A percentile compares a stretch with the other conserved stretches of the same genome.
These are phyloP conservation scores for Melinaea marsaeus DNA, from an alignment of 2,888 invertebrate genomes.

Conservation along the genomic window DNA sequence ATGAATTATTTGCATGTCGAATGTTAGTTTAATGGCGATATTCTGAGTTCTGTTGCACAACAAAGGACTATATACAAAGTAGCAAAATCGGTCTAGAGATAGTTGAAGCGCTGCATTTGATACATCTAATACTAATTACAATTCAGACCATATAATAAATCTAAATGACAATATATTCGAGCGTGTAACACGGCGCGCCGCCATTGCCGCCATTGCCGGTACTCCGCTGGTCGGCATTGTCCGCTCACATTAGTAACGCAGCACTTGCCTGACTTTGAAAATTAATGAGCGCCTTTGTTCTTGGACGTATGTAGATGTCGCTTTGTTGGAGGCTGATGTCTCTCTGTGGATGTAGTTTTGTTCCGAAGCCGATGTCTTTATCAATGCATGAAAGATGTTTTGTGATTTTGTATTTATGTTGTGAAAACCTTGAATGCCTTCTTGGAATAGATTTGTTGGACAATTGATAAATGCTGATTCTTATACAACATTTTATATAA, in stretches of 20 bases:
- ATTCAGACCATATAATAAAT: constrained; percentile 48
- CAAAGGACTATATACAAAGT: too few species aligned
- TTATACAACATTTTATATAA: background rate
- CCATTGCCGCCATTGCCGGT: constrained; percentile 38
- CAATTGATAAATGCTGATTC: constrained; percentile 3
- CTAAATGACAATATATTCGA: constrained; percentile 55
- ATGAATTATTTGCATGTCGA: too few species aligned
- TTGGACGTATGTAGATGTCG: constrained; percentile 50
- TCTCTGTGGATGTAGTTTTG: constrained; percentile 19
- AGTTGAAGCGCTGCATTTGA: background rate
- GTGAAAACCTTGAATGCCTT: constrained; percentile 21
- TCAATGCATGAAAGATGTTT: constrained; percentile 34
- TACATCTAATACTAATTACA: constrained; percentile 38
- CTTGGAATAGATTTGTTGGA: constrained; percentile 7
- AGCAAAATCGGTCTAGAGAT: background rate
- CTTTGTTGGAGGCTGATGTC: constrained; percentile 33
- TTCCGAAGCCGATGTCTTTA: constrained; percentile 38
- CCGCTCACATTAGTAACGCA: constrained; percentile 51
- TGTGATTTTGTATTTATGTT: constrained; percentile 24
- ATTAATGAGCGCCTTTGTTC: constrained; percentile 65
- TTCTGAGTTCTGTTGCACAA: background rate
- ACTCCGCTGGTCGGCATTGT: constrained; percentile 42
- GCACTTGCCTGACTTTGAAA: constrained; percentile 58
- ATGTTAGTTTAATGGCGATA: too few species aligned
- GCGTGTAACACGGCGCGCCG: constrained; percentile 62